These are phyloP conservation scores for Octopus sinensis DNA, from an alignment of 1,140 invertebrate species.

Conservation along the genomic window DNA sequence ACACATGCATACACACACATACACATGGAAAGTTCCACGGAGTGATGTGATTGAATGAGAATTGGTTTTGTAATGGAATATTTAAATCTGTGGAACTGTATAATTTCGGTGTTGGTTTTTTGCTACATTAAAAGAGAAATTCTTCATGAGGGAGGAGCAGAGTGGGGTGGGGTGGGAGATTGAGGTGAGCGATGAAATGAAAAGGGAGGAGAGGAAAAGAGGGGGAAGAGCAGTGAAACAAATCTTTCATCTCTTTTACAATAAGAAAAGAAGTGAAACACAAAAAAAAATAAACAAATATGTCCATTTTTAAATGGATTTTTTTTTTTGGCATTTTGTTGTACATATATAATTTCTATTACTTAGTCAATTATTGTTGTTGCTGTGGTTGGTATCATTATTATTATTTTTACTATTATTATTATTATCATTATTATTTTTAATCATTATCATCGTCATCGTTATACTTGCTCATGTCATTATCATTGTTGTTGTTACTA, in stretches of 20 bases:
- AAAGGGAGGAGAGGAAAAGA: neutral
- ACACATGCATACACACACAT: neutral
- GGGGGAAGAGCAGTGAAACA: neutral
- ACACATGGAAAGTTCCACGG: neutral
- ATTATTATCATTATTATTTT: too few relatives aligned
- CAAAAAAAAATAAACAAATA: too few relatives aligned
- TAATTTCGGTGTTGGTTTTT: neutral
- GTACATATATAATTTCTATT: too few relatives aligned
- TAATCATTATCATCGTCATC: neutral
- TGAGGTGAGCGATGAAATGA: neutral
- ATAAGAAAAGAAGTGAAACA: too few relatives aligned
- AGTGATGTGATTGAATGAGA: neutral
- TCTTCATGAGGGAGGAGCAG: neutral
- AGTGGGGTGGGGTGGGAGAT: neutral
- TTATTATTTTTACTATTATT: too few relatives aligned
- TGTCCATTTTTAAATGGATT: too few relatives aligned
- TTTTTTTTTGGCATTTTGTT: too few relatives aligned
- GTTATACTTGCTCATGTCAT: neutral
- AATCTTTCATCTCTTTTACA: too few relatives aligned
- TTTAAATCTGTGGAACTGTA: neutral
- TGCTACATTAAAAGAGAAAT: neutral
- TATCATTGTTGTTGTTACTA: neutral
- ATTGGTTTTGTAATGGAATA: neutral
- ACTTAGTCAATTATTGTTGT: too few relatives aligned
- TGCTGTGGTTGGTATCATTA: too few relatives aligned